These are phyloP conservation scores for Halcyon senegalensis DNA, from an alignment of 2,113 vertebrate species.

Conservation along the genomic window DNA sequence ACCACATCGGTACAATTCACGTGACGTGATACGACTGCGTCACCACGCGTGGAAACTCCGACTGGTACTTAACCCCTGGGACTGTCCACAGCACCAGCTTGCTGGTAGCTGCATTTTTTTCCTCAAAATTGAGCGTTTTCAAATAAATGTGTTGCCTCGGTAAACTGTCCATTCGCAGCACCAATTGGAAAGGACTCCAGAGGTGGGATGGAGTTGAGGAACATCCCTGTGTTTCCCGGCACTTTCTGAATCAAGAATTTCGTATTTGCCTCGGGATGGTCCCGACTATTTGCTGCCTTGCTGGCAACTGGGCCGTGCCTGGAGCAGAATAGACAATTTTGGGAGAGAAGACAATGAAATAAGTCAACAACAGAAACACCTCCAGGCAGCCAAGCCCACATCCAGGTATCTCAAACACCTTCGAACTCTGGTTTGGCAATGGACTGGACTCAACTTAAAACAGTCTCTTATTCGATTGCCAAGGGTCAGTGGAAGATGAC, in stretches of 20 bases:
- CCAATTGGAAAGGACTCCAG: not conserved
- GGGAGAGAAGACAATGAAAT: not conserved
- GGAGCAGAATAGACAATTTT: not conserved
- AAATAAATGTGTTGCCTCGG: not conserved
- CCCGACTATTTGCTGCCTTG: not conserved
- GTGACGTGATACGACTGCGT: accelerated
- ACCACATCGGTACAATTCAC: not conserved
- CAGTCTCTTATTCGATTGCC: not conserved
- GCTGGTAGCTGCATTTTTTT: not conserved
- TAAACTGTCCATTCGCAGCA: not conserved
- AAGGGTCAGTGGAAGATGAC: not conserved
- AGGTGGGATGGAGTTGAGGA: not conserved
- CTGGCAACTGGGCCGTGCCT: not conserved
- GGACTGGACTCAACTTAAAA: not conserved
- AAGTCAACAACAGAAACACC: not conserved
- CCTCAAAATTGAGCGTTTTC: not conserved
- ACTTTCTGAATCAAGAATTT: not conserved
- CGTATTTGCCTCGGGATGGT: not conserved
- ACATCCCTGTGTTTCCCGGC: not conserved
- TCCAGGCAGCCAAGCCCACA: too few relatives aligned
- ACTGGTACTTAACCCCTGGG: accelerated
- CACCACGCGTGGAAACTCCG: not conserved
- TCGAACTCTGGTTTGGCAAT: not conserved
- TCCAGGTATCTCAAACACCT: not conserved
- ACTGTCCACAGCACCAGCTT: not conserved